A percentile compares a stretch with the other conserved stretches of the same genome.
Conservation (phyloP, 2,113 vertebrate genomes). For the Sterrhoptilus dennistouni region DNA sequence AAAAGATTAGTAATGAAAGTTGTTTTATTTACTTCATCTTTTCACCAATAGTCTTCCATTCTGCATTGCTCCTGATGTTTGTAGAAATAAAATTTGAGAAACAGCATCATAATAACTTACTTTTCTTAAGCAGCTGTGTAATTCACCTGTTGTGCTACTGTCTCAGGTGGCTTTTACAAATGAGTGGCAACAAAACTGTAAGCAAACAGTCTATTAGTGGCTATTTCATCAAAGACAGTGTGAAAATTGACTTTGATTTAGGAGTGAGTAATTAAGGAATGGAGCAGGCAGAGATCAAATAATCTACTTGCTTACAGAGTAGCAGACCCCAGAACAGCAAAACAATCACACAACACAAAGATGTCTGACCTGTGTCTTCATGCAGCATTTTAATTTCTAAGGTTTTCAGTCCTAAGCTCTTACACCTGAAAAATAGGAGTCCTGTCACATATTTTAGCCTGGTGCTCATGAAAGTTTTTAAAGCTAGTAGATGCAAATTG, state of each 20-base stretch:
- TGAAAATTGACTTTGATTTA: neutral
- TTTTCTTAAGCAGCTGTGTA: neutral
- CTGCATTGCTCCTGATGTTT: neutral
- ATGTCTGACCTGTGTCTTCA: neutral
- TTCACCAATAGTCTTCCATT: neutral
- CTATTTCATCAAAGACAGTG: neutral
- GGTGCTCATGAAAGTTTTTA: neutral
- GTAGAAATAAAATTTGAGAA: slow-evolving; percentile 22
- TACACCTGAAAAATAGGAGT: neutral
- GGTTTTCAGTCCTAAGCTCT: neutral
- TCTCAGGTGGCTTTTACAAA: neutral
- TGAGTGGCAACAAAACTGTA: neutral
- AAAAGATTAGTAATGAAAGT: neutral
- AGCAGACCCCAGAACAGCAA: neutral
- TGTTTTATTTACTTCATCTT: neutral
- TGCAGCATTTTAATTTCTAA: neutral
- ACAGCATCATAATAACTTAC: neutral
- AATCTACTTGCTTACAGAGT: neutral
- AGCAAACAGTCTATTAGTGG: neutral
- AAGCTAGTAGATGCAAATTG: neutral
- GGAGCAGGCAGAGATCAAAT: neutral
- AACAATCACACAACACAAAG: neutral
- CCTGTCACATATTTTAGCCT: neutral
- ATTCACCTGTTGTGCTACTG: neutral
- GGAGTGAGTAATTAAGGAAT: neutral